Evolutionary conservation across 1,140 invertebrate species (phyloP).

Genomic region (Grapholita molesta): DNA sequence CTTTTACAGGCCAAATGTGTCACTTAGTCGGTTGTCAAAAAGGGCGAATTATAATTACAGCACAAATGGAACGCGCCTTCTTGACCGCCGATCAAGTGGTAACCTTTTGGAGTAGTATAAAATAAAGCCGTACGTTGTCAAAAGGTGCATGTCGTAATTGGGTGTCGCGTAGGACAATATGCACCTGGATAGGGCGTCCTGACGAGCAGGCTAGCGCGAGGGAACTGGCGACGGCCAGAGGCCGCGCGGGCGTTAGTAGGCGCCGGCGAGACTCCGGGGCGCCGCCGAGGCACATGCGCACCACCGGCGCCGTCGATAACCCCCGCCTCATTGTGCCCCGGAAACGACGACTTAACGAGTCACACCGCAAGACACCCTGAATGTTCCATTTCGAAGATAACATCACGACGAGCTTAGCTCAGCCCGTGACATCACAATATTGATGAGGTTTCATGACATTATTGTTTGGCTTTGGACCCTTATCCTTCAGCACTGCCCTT

Average conservation of each 20-base stretch:
- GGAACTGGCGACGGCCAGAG: slow-evolving; percentile 57
- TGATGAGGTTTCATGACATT: neutral
- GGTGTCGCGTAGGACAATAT: slow-evolving; percentile 41
- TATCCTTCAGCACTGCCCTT: neutral
- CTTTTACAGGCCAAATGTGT: neutral
- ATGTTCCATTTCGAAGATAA: slow-evolving; percentile 39
- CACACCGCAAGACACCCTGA: slow-evolving; percentile 58
- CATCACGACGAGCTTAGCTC: slow-evolving; percentile 6
- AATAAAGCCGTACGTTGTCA: slow-evolving; percentile 29
- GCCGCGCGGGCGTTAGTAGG: slow-evolving; percentile 63
- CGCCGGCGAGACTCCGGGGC: slow-evolving; percentile 66
- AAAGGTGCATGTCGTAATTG: slow-evolving; percentile 20
- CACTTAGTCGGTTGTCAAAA: neutral
- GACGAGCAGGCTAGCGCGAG: slow-evolving; percentile 38
- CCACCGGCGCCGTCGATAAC: slow-evolving; percentile 51
- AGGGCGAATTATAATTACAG: neutral
- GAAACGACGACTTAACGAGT: slow-evolving; percentile 73
- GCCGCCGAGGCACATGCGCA: slow-evolving; percentile 68
- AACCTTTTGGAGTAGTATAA: slow-evolving; percentile 18
- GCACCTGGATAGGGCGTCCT: slow-evolving; percentile 34
- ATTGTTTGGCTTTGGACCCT: neutral
- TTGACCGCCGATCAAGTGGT: neutral
- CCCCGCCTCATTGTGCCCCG: slow-evolving; percentile 67
- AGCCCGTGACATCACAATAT: neutral
- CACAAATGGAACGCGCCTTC: neutral